A percentile compares a stretch with the other conserved stretches of the same genome.
These are phyloP conservation scores for Sclerurus mexicanus DNA, from an alignment of 2,113 vertebrate species.

Conservation along the genomic window DNA sequence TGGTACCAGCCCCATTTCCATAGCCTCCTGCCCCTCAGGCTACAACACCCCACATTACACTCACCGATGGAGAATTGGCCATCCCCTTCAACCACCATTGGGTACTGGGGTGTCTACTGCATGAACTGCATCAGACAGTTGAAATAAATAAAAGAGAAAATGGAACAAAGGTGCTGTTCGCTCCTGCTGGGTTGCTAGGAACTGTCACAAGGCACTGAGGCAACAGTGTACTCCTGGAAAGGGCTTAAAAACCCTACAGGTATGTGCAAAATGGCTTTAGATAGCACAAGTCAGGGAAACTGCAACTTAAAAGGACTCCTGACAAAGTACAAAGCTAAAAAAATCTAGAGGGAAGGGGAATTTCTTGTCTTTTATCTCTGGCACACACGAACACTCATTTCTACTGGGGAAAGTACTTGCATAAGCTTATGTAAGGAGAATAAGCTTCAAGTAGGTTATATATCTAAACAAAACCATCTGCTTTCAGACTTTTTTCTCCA, in stretches of 20 bases:
- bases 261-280: neutral
- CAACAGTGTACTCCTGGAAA: neutral
- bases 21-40: neutral
- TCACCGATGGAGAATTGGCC: fast-evolving
- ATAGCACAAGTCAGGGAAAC: neutral
- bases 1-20: neutral
- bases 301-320: neutral
- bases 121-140: neutral
- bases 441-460: neutral
- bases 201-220: neutral
- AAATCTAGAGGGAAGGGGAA: neutral
- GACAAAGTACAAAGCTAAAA: neutral
- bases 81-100: neutral
- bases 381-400: neutral
- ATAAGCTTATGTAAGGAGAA: neutral
- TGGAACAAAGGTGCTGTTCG: neutral
- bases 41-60: neutral
- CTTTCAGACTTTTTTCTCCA: neutral
- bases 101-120: neutral
- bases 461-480: neutral
- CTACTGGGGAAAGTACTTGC: neutral
- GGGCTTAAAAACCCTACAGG: neutral
- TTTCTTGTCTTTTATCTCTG: neutral
- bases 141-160: neutral
- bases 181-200: neutral